A percentile compares a stretch with the other conserved stretches of the same genome.
phyloP scores from a whole-genome alignment of 1,140 invertebrate species.

The Temnothorax curvispinosus region DNA sequence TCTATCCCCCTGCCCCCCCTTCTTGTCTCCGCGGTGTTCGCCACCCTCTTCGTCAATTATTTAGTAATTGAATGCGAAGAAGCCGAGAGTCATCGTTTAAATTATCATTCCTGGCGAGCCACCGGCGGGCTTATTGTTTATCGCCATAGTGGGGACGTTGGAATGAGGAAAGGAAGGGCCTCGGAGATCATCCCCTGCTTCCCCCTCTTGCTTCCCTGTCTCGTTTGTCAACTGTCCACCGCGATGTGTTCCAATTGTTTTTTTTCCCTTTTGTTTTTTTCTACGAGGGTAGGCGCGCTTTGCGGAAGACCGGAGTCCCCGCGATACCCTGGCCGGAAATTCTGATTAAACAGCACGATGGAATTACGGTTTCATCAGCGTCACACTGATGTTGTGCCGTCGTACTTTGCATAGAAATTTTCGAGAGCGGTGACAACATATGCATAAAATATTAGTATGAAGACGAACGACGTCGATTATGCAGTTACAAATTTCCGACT shows the following conservation, averaged over 20 bases:
- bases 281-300: constrained; percentile 11
- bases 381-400: not conserved
- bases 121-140: constrained; percentile 79
- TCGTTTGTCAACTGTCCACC: constrained; percentile 75
- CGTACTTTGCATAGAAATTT: not conserved
- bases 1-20: not conserved
- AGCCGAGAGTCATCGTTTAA: constrained; percentile 84
- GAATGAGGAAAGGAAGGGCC: constrained; percentile 61
- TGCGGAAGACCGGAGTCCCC: constrained; percentile 26
- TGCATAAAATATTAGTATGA: not conserved
- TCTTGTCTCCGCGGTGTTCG: constrained; percentile 1
- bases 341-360: constrained; percentile 35
- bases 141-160: constrained; percentile 64
- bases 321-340: constrained; percentile 32
- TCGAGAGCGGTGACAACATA: not conserved
- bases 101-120: constrained; percentile 81
- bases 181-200: constrained; percentile 34
- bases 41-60: constrained; percentile 81
- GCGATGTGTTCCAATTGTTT: constrained; percentile 49
- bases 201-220: constrained; percentile 53
- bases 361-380: constrained; percentile 37
- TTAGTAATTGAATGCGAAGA: constrained; percentile 85
- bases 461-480: not conserved
- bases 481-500: not conserved
- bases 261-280: not conserved